Conservation (phyloP, 53 echinoderm and acorn worm genomes). For the Patiria pectinifera region DNA sequence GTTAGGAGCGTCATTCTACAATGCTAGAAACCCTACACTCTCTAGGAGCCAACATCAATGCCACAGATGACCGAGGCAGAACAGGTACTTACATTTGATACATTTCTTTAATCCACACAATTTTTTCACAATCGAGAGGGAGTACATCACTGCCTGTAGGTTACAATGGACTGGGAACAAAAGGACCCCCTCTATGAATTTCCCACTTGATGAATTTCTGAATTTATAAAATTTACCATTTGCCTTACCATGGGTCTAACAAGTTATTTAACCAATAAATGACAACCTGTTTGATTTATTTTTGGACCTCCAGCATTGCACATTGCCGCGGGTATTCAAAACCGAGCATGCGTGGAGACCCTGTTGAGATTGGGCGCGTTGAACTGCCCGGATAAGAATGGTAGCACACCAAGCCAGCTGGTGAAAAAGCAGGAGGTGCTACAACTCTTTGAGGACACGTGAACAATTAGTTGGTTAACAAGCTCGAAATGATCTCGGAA, state of each 20-base stretch:
- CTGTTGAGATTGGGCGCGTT: constrained; percentile 71
- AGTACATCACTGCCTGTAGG: too few relatives aligned
- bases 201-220: too few relatives aligned
- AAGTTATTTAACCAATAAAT: background rate
- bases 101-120: background rate
- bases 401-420: constrained; percentile 51
- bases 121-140: background rate
- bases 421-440: constrained; percentile 63
- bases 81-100: constrained; percentile 70
- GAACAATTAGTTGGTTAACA: background rate
- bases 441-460: constrained; percentile 58
- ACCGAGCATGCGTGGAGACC: constrained; percentile 69
- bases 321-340: constrained; percentile 83
- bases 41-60: constrained; percentile 75
- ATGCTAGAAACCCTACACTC: constrained; percentile 67
- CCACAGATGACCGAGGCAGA: constrained; percentile 78
- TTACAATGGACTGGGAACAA: too few relatives aligned
- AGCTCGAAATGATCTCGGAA: background rate
- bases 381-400: constrained; percentile 55
- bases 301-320: constrained; percentile 77
- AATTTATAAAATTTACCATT: too few relatives aligned
- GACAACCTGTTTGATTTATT: background rate
- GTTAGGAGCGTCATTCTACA: constrained; percentile 77
- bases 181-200: too few relatives aligned
- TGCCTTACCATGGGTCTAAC: background rate